Evolutionary conservation across 2,888 invertebrate genomes (phyloP).

Genomic region (Odontothrips loti): DNA sequence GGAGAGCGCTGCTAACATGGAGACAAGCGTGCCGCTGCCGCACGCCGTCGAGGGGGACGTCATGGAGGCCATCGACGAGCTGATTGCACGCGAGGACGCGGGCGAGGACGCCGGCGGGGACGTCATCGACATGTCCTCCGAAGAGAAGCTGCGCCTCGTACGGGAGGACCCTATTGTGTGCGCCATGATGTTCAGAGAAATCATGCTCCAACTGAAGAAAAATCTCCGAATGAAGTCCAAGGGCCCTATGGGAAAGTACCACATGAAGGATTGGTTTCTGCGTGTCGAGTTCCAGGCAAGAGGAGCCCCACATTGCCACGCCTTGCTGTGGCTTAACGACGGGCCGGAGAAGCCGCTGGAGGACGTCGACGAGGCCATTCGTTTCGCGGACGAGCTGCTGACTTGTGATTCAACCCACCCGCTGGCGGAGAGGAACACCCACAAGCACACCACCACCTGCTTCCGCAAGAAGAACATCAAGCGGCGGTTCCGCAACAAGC

Average conservation of each 20-base stretch:
- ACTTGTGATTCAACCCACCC: background rate
- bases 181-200: conserved; percentile 3
- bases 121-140: background rate
- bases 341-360: background rate
- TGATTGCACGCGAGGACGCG: background rate
- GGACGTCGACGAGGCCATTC: background rate
- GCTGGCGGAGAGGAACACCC: background rate
- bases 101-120: background rate
- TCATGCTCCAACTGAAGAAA: background rate
- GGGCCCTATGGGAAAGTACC: background rate
- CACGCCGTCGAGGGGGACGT: background rate
- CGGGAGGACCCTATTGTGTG: conserved; percentile 6
- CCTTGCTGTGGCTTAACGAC: background rate
- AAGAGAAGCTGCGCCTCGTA: background rate
- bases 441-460: background rate
- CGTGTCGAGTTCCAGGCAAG: background rate
- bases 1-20: background rate
- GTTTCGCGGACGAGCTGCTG: background rate
- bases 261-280: background rate
- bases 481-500: background rate
- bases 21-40: background rate
- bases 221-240: background rate
- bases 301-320: conserved; percentile 1
- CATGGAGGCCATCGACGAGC: background rate
- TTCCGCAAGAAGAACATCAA: background rate